phyloP scores from a whole-genome alignment of 2,113 vertebrate species.

The Emberiza fucata region DNA sequence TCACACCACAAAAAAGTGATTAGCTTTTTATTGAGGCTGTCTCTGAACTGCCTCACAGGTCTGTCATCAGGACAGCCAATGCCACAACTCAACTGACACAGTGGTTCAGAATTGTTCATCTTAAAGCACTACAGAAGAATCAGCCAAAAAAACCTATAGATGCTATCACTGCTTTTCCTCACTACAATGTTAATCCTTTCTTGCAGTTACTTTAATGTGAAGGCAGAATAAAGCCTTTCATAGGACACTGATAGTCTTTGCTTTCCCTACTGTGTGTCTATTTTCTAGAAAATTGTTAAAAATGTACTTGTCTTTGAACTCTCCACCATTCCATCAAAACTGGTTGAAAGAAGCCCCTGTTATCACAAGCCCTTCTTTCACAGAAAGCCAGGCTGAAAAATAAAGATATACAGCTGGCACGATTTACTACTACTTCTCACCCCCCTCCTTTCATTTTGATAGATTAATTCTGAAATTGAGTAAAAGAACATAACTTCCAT shows the following conservation, averaged over 20 bases:
- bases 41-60: not conserved
- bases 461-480: slow-evolving; percentile 41
- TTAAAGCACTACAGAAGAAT: not conserved
- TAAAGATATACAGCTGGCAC: not conserved
- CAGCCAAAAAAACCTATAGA: fast-evolving
- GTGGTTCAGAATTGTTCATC: not conserved
- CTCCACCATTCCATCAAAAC: not conserved
- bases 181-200: not conserved
- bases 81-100: not conserved
- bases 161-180: not conserved
- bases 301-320: not conserved
- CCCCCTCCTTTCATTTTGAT: not conserved
- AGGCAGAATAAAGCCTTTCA: not conserved
- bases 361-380: not conserved
- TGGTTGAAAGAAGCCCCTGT: not conserved
- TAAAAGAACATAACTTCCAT: not conserved
- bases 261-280: not conserved
- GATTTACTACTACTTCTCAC: not conserved
- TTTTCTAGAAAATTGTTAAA: not conserved
- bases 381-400: not conserved
- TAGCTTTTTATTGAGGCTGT: not conserved
- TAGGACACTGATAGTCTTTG: not conserved
- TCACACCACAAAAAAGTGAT: not conserved
- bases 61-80: not conserved
- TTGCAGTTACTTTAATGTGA: not conserved